phyloP scores from a whole-genome alignment of 2,888 invertebrate species.

The Spodoptera exigua region DNA sequence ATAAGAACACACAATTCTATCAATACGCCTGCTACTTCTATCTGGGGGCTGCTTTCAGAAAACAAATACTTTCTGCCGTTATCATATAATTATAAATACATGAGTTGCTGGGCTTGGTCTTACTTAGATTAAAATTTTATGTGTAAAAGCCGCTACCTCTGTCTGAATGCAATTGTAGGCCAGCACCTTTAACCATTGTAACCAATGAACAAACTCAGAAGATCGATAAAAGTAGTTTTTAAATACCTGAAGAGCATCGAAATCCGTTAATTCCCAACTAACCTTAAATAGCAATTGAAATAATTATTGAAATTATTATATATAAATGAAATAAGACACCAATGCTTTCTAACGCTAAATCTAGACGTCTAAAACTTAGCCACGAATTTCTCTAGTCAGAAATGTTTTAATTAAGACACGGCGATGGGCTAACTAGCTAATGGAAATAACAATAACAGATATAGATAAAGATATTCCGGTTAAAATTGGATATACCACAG shows the following conservation, averaged over 20 bases:
- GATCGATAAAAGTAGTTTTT: slow-evolving; percentile 4
- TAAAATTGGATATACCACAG: slow-evolving; percentile 21
- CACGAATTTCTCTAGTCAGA: too few relatives aligned
- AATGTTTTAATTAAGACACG: slow-evolving; percentile 1
- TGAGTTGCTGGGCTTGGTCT: slow-evolving; percentile 61
- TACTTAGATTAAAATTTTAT: slow-evolving; percentile 79
- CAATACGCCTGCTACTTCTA: too few relatives aligned
- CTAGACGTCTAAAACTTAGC: too few relatives aligned
- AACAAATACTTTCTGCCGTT: too few relatives aligned
- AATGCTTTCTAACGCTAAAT: too few relatives aligned
- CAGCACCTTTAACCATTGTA: slow-evolving; percentile 58
- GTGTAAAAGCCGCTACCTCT: slow-evolving; percentile 70
- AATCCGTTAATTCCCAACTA: too few relatives aligned
- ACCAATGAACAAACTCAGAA: slow-evolving; percentile 53
- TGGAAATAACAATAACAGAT: neutral
- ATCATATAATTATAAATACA: too few relatives aligned
- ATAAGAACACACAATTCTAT: too few relatives aligned
- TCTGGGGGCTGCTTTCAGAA: too few relatives aligned
- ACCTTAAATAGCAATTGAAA: too few relatives aligned
- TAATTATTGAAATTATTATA: too few relatives aligned
- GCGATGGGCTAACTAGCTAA: neutral
- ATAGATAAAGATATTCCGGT: slow-evolving; percentile 6
- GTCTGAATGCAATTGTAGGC: slow-evolving; percentile 70
- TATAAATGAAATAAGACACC: too few relatives aligned
- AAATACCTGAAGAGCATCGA: neutral